phyloP scores from a whole-genome alignment of 2,888 invertebrate species.

The Hipparchia semele region DNA sequence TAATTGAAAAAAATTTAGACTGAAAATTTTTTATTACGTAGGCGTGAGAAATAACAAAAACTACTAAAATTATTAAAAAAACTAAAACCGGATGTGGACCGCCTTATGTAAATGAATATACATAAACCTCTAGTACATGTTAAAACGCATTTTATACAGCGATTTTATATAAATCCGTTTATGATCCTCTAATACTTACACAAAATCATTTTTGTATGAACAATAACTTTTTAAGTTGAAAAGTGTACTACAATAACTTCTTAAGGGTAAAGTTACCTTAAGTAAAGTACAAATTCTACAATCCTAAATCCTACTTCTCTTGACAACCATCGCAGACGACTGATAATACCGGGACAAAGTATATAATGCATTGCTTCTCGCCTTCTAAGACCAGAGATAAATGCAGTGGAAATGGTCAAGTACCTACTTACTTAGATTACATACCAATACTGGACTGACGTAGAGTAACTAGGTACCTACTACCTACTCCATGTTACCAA shows the following conservation, averaged over 20 bases:
- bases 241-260: too few relatives aligned
- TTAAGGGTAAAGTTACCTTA: not conserved
- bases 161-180: slow-evolving; percentile 29
- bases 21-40: too few relatives aligned
- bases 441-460: not conserved
- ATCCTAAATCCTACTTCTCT: not conserved
- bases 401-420: not conserved
- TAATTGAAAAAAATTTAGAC: too few relatives aligned
- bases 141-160: slow-evolving; percentile 31
- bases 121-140: slow-evolving; percentile 12
- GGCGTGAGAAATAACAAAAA: too few relatives aligned
- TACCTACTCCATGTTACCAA: slow-evolving; percentile 7
- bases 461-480: not conserved
- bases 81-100: not conserved
- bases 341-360: too few relatives aligned
- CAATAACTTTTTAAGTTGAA: not conserved
- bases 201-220: slow-evolving; percentile 23
- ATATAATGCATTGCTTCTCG: too few relatives aligned
- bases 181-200: slow-evolving; percentile 34
- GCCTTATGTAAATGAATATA: slow-evolving; percentile 9
- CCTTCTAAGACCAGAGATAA: too few relatives aligned
- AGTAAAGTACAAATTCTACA: too few relatives aligned
- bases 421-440: not conserved
- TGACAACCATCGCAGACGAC: not conserved
- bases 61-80: too few relatives aligned